Percentiles rank a stretch among this genome's conserved stretches.
Conservation (phyloP, 2,888 invertebrate species). For the Drosophila prolongata region DNA sequence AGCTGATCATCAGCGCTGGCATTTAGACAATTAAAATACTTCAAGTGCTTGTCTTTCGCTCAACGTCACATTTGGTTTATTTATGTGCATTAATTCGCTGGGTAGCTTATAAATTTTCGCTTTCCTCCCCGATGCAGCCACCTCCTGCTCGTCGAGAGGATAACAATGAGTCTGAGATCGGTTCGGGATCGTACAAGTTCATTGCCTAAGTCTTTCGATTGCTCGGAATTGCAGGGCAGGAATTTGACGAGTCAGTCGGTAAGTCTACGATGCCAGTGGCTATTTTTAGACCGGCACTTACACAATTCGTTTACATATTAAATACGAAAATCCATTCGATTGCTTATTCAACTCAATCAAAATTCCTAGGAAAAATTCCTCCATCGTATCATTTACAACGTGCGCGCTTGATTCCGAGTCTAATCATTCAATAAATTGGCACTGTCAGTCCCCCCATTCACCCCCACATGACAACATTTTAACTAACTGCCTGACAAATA, state of each 20-base stretch:
- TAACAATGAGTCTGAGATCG: slow-evolving; percentile 56
- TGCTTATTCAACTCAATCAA: slow-evolving; percentile 78
- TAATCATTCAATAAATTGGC: slow-evolving; percentile 75
- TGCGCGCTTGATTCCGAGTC: slow-evolving; percentile 42
- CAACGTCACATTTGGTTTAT: slow-evolving; percentile 77
- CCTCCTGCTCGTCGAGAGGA: slow-evolving; percentile 11
- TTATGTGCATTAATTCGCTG: slow-evolving; percentile 76
- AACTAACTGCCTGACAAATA: slow-evolving; percentile 76
- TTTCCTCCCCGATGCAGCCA: slow-evolving; percentile 16
- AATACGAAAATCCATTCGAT: slow-evolving; percentile 55
- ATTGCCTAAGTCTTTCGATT: slow-evolving; percentile 72
- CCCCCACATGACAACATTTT: slow-evolving; percentile 64
- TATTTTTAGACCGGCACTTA: slow-evolving; percentile 69
- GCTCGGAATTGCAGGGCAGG: slow-evolving; percentile 54
- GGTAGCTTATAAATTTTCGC: slow-evolving; percentile 77
- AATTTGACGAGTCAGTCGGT: slow-evolving; percentile 52
- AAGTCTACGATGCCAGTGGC: slow-evolving; percentile 26
- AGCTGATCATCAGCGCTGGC: slow-evolving; percentile 71
- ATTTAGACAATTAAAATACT: slow-evolving; percentile 82
- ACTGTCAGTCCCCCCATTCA: slow-evolving; percentile 51
- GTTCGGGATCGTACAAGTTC: slow-evolving; percentile 47
- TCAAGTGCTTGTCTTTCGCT: slow-evolving; percentile 79
- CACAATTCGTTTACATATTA: slow-evolving; percentile 75
- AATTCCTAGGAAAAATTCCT: slow-evolving; percentile 76
- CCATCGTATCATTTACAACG: slow-evolving; percentile 68